Base-by-base conservation (phyloP, 2,113 vertebrate genomes). In the Nipponia nippon region DNA sequence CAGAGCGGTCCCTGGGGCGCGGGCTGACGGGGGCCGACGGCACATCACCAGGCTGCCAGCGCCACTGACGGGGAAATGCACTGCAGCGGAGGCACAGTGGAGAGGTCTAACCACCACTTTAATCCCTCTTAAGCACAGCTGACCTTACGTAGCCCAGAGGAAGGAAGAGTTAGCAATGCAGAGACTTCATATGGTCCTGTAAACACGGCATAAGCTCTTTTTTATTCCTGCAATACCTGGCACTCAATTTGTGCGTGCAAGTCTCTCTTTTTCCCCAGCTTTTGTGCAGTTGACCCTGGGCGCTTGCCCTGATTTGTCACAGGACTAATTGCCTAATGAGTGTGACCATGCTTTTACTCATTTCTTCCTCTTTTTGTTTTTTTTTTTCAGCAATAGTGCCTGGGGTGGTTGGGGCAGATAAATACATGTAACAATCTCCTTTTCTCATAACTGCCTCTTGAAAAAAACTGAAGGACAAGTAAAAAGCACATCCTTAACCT, bases 21-120 rank as follows among this genome's bases (percentile, higher is more conserved):
- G 1, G 46, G 47, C 36, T 76, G 50, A 2, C 2, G 4, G 47
- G 23, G 34, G 13, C 42, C 30, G 3, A 27, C 1, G 0, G 20
- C n/a, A 5, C 5, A 2, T 23, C n/a, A 17, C 30, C 0, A 3
- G 15, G 40, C 53, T 76, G 36, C 56, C 55, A 66, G 53, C 42
- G 19, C 11, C 2, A 8, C 44, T 4, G 2, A 12, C 1, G 2
- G 80, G n/a, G 7, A 89, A 42, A 52, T 56, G 44, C 63, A 19
- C 13, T 73, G 72, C 71, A 84, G 42, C 52, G n/a, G 50, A 47
- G 59, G 50, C 69, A 81, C 22, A 1, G 2, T 4, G 52, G 34
- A 62, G 27, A 42, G 19, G 7, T 26, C n/a, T 42, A 36, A 34
- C 13, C 56, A 65, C 11, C 4, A 3, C 56, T 78, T 55, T 71